Evolutionary conservation across 2,888 invertebrate species (phyloP), one percentile per base, ranked within the genome.

Genomic region (Melinaea marsaeus): DNA sequence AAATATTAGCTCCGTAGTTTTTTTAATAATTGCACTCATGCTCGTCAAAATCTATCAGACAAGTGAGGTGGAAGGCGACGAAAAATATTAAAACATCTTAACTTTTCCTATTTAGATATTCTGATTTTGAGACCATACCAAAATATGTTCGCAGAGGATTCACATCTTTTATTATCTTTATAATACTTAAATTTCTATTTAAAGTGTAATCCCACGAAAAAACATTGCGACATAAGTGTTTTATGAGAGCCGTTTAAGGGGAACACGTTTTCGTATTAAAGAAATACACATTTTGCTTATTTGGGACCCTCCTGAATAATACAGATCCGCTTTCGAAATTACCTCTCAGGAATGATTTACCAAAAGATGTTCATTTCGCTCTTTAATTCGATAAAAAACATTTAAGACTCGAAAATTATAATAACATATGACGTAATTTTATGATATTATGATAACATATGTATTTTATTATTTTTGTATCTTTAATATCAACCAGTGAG

Each of bases 241-340:
- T 72, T 74, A 74, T 73, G 67, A 65, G 62, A 67, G 68, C 22
- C 71, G 69, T 71, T 72, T 72, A 70, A 63, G 54, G 63, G 69
- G 69, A 74, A 69, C 69, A 65, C 70, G 68, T 70, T 73, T 72
- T 70, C 11, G 70, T 71, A 73, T 71, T 71, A 72, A 74, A 71
- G 71, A 68, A 71, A 69, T 61, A 59, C 42, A 42, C 11, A 42
- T 69, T 65, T 67, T 61, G 65, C 67, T 67, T 67, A 58, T 67
- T 67, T 65, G 63, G 65, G 67, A 62, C 64, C 65, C 65, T 65
- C 57, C 58, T 65, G 65, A 65, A 65, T 62, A 64, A 65, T 62
- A 61, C 60, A 60, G 60, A 47, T 61, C 34, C 58, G 60, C 61
- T 62, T 67, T 57, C 60, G 60, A 67, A 65, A 67, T 67, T 67